phyloP scores from a whole-genome alignment of 2,113 vertebrate genomes.

The Thalassoma bifasciatum region DNA sequence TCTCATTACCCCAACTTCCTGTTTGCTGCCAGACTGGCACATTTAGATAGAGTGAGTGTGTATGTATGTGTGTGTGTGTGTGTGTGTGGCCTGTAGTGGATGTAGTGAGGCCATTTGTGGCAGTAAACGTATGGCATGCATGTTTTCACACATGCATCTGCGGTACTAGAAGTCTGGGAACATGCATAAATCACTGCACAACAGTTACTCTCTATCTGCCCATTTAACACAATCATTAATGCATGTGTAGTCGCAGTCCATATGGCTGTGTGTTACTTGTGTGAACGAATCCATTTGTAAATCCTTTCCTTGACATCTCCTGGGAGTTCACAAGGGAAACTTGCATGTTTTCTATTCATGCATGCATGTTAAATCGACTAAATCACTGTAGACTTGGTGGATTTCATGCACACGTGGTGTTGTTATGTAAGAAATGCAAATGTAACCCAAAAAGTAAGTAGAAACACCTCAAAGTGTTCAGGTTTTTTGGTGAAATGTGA shows the following conservation, averaged over 20 bases:
- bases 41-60: not conserved
- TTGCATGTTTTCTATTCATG: constrained; percentile 1
- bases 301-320: constrained; percentile 18
- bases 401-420: not conserved
- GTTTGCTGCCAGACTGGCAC: constrained; percentile 24
- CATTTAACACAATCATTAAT: constrained; percentile 12
- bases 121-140: not conserved
- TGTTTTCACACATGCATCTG: constrained; percentile 10
- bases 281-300: constrained; percentile 36
- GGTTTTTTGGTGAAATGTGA: constrained; percentile 22
- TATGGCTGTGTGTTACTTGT: constrained; percentile 18
- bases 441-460: not conserved
- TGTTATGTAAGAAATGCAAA: not conserved
- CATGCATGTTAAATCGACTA: not conserved
- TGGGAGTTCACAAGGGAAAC: constrained; percentile 5
- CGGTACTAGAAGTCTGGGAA: not conserved
- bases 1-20: constrained; percentile 42
- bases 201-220: not conserved
- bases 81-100: not conserved
- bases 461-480: not conserved
- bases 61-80: not conserved
- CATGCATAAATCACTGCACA: constrained; percentile 22
- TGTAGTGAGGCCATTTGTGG: not conserved
- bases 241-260: constrained; percentile 16
- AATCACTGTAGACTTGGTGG: not conserved